A percentile compares a stretch with the other conserved stretches of the same genome.
Evolutionary conservation across 2,888 invertebrate species (phyloP).

Genomic region (Drosophila ezoana): DNA sequence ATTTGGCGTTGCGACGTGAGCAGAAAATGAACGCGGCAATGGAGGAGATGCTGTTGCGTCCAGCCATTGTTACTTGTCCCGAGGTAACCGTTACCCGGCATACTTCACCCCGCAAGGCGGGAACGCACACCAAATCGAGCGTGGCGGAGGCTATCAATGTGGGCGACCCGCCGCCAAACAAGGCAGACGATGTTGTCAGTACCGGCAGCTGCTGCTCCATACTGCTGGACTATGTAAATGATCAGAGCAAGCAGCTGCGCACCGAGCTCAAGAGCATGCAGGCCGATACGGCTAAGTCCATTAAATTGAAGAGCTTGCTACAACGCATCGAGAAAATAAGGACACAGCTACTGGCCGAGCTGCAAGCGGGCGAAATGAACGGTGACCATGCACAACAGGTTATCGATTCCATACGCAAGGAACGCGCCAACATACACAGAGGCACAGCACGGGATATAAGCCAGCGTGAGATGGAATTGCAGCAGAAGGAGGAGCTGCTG

Average conservation of each 20-base stretch:
- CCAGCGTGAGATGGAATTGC: constrained; percentile 73
- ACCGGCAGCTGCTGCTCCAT: constrained; percentile 82
- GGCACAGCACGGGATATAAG: constrained; percentile 46
- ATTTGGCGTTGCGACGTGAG: constrained; percentile 85
- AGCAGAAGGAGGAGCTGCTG: constrained; percentile 76
- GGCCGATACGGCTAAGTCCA: constrained; percentile 61
- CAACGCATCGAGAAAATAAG: constrained; percentile 80
- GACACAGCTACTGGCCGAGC: constrained; percentile 72
- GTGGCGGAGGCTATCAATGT: constrained; percentile 60
- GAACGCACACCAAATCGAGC: constrained; percentile 3
- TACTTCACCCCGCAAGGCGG: neutral
- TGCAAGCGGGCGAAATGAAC: constrained; percentile 61
- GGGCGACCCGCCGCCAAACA: constrained; percentile 45
- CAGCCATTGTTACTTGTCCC: constrained; percentile 83
- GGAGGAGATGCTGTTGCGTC: constrained; percentile 84
- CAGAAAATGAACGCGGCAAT: constrained; percentile 86
- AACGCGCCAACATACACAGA: constrained; percentile 72
- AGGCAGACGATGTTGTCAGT: constrained; percentile 36
- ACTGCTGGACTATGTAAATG: constrained; percentile 82
- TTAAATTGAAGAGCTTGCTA: constrained; percentile 71
- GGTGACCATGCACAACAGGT: constrained; percentile 63
- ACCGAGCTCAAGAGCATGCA: constrained; percentile 75
- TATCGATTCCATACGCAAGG: constrained; percentile 76
- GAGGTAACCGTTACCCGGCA: constrained; percentile 49
- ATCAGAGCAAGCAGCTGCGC: constrained; percentile 80